phyloP scores from a whole-genome alignment of 2,113 vertebrate genomes.

The Cariama cristata region DNA sequence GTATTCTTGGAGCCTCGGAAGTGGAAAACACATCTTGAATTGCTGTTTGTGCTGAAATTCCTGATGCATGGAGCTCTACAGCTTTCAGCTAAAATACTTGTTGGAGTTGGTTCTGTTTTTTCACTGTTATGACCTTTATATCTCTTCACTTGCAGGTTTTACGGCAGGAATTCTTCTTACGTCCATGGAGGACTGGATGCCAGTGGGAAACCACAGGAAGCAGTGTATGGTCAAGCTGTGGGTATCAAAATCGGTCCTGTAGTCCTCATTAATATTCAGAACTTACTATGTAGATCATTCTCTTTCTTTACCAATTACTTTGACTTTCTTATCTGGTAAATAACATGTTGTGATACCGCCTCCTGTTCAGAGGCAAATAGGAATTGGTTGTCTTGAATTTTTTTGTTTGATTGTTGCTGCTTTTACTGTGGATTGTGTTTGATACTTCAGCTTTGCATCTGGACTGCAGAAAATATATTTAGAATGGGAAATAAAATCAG shows the following conservation, averaged over 20 bases:
- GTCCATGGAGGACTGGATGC: constrained; percentile 95
- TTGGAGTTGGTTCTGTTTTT: background rate
- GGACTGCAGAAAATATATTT: background rate
- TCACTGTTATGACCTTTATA: background rate
- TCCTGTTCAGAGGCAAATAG: background rate
- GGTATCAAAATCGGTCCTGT: constrained; percentile 58
- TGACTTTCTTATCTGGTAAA: background rate
- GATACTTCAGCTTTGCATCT: background rate
- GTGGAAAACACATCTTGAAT: background rate
- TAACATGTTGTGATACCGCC: fast-evolving
- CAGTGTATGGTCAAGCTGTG: constrained; percentile 97
- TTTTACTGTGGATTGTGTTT: background rate
- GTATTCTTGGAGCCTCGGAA: background rate
- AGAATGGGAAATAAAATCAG: background rate
- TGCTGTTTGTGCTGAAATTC: background rate
- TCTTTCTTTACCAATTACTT: background rate
- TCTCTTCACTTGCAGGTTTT: constrained; percentile 84
- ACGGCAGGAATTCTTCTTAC: constrained; percentile 96
- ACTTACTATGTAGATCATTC: background rate
- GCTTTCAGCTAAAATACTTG: background rate
- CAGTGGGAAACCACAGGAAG: constrained; percentile 93
- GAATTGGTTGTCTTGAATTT: background rate
- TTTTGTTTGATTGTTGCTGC: background rate
- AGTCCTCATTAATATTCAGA: background rate
- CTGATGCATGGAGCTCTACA: background rate